Percentiles rank a stretch among this genome's conserved stretches.
These are phyloP conservation scores for Gastrophysa polygoni DNA, from an alignment of 2,888 invertebrate species.

Conservation along the genomic window DNA sequence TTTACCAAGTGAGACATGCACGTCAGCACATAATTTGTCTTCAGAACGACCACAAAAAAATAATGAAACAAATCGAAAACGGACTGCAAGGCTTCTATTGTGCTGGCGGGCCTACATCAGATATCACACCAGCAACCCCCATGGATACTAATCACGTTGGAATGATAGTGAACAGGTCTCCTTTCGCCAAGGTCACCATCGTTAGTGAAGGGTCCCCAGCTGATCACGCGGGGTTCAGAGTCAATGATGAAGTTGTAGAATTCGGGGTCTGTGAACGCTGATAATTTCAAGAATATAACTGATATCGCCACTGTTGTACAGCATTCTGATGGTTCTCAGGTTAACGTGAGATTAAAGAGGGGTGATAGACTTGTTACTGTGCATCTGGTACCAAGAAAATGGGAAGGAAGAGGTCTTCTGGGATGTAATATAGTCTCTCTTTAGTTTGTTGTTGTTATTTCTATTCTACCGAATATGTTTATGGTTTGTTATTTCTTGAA, in stretches of 20 bases:
- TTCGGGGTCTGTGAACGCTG: conserved; percentile 78
- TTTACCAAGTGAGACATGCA: conserved; percentile 88
- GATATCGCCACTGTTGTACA: conserved; percentile 74
- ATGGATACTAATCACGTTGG: conserved; percentile 29
- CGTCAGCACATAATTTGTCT: conserved; percentile 88
- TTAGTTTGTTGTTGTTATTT: conserved; percentile 41
- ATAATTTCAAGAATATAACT: conserved; percentile 71
- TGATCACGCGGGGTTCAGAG: conserved; percentile 74
- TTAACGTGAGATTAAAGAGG: conserved; percentile 64
- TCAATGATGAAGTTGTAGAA: conserved; percentile 73
- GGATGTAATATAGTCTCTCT: conserved; percentile 71
- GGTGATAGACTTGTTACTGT: conserved; percentile 62
- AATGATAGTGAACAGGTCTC: conserved; percentile 46
- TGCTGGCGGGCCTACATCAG: conserved; percentile 38
- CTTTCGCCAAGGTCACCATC: conserved; percentile 74
- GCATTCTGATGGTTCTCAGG: conserved; percentile 62
- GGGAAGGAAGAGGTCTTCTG: conserved; percentile 80
- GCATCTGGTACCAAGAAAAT: conserved; percentile 72
- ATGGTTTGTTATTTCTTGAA: no score
- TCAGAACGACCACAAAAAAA: conserved; percentile 84
- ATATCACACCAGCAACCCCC: conserved; percentile 39
- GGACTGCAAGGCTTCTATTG: conserved; percentile 66
- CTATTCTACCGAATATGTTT: no score
- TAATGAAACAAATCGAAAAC: conserved; percentile 85
- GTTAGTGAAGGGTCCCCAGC: conserved; percentile 83